Evolutionary conservation across 2,888 invertebrate genomes (phyloP), one percentile per base, ranked within the genome.

Genomic region (Notodonta dromedarius): DNA sequence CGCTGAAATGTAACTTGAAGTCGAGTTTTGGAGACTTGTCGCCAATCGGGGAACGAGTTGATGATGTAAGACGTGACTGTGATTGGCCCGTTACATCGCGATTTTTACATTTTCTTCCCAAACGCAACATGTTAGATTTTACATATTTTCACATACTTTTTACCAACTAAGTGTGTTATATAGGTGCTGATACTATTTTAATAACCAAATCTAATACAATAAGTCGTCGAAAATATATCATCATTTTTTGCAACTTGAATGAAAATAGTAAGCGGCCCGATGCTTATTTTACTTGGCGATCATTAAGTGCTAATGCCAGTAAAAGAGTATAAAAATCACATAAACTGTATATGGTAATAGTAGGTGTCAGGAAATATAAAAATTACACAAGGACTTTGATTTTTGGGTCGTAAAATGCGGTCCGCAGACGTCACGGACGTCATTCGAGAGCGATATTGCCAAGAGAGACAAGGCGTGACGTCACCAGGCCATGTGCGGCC

Each of bases 401-500:
- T 69, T 70, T 71, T 66, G 59, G 56, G 60, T 63, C 62, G 69
- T 71, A 69, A 68, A 63, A 60, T 53, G 53, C 55, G 42, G 60
- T 59, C 59, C 58, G 58, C 62, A 61, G 62, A 70, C 70, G 70
- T 70, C 70, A 70, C 62, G 42, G 66, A 70, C 70, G 70, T 63
- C 70, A 70, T 68, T 48, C 13, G 58, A 59, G 62, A 53, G 61
- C 55, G 60, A 60, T 65, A 68, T 67, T 65, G 67, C 66, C 69
- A 70, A 67, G 71, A 67, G 73, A 67, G 70, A 65, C 71, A 61
- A 62, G 60, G 65, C 58, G 75, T 86, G 86, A 87, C 88, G 88
- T 84, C 85, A 86, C 46, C 84, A 61, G 60, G 59, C 82, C 87
- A 72, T 86, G 71, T 80, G 78, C 65, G 78, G 83, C 62, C 70